Conservation (phyloP, 2,888 invertebrate species). For the Drosophila koepferae region DNA sequence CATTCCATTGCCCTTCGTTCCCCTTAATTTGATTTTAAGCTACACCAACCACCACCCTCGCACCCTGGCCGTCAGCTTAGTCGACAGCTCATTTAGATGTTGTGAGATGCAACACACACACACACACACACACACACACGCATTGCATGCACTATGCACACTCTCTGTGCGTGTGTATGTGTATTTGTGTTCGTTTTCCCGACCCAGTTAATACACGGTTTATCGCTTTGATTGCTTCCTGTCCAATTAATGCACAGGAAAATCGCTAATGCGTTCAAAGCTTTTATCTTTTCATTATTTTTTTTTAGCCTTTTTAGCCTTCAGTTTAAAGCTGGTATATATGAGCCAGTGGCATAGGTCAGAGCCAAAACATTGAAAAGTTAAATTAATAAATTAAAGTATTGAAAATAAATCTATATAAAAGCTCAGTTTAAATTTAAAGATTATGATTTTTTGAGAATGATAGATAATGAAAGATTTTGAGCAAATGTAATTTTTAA, state of each 20-base stretch:
- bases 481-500: no score
- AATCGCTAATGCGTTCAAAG: slow-evolving; percentile 1
- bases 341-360: neutral
- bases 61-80: neutral
- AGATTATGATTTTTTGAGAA: no score
- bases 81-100: slow-evolving; percentile 12
- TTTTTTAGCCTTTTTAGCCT: no score
- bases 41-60: neutral
- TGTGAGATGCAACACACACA: slow-evolving; percentile 8
- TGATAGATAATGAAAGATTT: no score
- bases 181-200: neutral
- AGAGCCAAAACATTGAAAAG: no score
- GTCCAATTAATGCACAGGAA: slow-evolving; percentile 8
- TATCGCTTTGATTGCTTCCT: slow-evolving; percentile 2
- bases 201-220: slow-evolving; percentile 7
- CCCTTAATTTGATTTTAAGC: slow-evolving; percentile 11
- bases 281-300: neutral
- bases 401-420: no score
- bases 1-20: slow-evolving; percentile 6
- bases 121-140: neutral
- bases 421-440: no score
- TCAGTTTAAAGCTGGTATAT: neutral
- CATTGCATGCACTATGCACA: slow-evolving; percentile 2
- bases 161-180: neutral
- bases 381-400: no score